Conservation (phyloP, 2,113 vertebrate genomes). For the Oncorhynchus kisutch region DNA sequence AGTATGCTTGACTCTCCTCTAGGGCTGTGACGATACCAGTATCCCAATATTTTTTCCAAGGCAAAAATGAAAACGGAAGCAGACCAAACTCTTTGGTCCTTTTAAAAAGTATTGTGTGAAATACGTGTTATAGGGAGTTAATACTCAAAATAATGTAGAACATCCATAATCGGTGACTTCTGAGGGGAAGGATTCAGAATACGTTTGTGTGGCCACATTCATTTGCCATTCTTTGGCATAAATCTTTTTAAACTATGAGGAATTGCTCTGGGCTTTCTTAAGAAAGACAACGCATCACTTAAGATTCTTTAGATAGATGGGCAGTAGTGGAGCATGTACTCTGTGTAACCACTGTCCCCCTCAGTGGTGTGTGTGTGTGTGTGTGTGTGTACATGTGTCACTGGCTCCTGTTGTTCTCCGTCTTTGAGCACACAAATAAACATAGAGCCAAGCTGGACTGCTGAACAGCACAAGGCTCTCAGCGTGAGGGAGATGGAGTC, state of each 20-base stretch:
- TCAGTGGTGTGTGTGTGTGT: constrained; percentile 16
- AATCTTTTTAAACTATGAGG: too few relatives aligned
- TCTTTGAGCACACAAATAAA: constrained; percentile 73
- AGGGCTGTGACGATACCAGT: too few relatives aligned
- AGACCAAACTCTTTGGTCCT: neutral
- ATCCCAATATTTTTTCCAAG: too few relatives aligned
- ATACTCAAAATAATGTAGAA: too few relatives aligned
- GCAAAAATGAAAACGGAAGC: too few relatives aligned
- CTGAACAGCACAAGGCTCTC: constrained; percentile 62
- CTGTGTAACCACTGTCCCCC: constrained; percentile 28
- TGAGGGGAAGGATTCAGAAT: too few relatives aligned
- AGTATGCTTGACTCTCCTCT: too few relatives aligned
- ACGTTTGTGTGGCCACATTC: too few relatives aligned
- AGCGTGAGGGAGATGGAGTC: constrained; percentile 70
- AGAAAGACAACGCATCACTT: neutral
- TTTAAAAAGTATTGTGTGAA: neutral
- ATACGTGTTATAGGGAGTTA: too few relatives aligned
- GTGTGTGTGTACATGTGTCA: constrained; percentile 42
- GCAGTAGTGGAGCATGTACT: neutral
- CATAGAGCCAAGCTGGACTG: constrained; percentile 69
- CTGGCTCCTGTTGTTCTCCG: constrained; percentile 77
- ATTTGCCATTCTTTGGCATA: too few relatives aligned
- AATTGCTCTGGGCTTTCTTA: too few relatives aligned
- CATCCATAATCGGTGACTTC: too few relatives aligned
- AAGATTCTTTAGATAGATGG: neutral